These are phyloP conservation scores for Elephantulus edwardii DNA, from an alignment of 2,113 vertebrate species.

Conservation along the genomic window DNA sequence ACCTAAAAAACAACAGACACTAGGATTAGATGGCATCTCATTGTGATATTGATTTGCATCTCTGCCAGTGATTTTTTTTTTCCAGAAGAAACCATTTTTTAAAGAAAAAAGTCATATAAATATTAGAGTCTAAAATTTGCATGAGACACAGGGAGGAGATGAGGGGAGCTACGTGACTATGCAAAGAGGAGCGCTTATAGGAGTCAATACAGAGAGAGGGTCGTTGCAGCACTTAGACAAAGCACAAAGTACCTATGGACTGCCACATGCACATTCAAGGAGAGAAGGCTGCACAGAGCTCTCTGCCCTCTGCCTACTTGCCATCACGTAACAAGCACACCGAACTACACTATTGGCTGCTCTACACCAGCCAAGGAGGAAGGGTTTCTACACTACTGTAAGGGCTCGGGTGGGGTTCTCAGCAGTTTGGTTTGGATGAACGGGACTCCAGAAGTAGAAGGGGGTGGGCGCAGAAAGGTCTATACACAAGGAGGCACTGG, in stretches of 20 bases:
- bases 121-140: slow-evolving; percentile 99
- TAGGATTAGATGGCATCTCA: too few species aligned
- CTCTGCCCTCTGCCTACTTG: slow-evolving; percentile 59
- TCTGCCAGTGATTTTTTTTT: too few species aligned
- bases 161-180: slow-evolving; percentile 89
- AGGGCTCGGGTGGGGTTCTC: slow-evolving; percentile 44
- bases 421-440: not conserved
- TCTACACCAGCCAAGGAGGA: slow-evolving; percentile 82
- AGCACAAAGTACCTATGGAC: slow-evolving; percentile 77
- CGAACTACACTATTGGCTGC: slow-evolving; percentile 85
- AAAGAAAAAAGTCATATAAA: slow-evolving; percentile 99
- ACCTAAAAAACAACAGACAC: too few species aligned
- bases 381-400: slow-evolving; percentile 59
- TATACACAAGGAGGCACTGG: slow-evolving; percentile 79
- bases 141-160: slow-evolving; percentile 89
- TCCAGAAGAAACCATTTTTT: slow-evolving; percentile 96
- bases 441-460: slow-evolving; percentile 19
- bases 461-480: slow-evolving; percentile 15
- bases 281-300: slow-evolving; percentile 60
- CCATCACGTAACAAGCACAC: slow-evolving; percentile 80
- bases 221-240: slow-evolving; percentile 69
- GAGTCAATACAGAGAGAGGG: slow-evolving; percentile 66
- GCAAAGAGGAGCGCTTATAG: slow-evolving; percentile 94
- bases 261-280: slow-evolving; percentile 50
- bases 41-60: too few species aligned